Evolutionary conservation across 1,140 invertebrate genomes (phyloP).

Genomic region (Nomia melanderi): DNA sequence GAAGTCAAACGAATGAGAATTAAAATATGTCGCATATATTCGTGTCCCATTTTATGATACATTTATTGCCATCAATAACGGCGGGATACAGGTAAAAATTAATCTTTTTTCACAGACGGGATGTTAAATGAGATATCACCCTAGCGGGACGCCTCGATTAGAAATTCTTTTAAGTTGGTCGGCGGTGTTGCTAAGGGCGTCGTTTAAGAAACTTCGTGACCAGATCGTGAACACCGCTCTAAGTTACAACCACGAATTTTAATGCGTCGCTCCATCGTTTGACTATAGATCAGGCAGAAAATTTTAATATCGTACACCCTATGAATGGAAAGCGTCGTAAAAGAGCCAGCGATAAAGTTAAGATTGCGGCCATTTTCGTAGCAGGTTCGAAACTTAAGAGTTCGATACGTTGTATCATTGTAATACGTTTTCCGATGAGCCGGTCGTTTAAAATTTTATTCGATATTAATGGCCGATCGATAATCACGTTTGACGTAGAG

Average conservation of each 20-base stretch:
- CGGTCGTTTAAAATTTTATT: slow-evolving; percentile 22
- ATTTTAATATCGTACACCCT: slow-evolving; percentile 37
- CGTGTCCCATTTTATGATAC: too few species aligned
- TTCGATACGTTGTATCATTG: too few species aligned
- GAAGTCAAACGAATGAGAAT: too few species aligned
- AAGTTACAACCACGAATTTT: slow-evolving; percentile 23
- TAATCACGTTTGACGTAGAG: slow-evolving; percentile 4
- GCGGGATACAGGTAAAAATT: too few species aligned
- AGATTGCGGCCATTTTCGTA: too few species aligned
- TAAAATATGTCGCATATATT: too few species aligned
- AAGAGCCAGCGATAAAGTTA: slow-evolving; percentile 20
- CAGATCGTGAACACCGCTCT: not conserved
- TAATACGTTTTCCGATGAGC: not conserved
- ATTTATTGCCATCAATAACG: too few species aligned
- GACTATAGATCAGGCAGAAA: slow-evolving; percentile 22
- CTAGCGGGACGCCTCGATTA: not conserved
- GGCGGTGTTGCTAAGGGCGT: slow-evolving; percentile 26
- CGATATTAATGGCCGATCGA: slow-evolving; percentile 31
- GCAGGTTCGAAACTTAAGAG: not conserved
- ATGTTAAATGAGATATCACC: too few species aligned
- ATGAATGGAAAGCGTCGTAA: not conserved
- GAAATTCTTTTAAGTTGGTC: slow-evolving; percentile 4
- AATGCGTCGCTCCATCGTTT: not conserved
- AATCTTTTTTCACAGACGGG: too few species aligned
- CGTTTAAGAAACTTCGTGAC: slow-evolving; percentile 21